Base-by-base conservation (phyloP, 2,797 vertebrate genomes). In the Enteromius viviparus region DNA sequence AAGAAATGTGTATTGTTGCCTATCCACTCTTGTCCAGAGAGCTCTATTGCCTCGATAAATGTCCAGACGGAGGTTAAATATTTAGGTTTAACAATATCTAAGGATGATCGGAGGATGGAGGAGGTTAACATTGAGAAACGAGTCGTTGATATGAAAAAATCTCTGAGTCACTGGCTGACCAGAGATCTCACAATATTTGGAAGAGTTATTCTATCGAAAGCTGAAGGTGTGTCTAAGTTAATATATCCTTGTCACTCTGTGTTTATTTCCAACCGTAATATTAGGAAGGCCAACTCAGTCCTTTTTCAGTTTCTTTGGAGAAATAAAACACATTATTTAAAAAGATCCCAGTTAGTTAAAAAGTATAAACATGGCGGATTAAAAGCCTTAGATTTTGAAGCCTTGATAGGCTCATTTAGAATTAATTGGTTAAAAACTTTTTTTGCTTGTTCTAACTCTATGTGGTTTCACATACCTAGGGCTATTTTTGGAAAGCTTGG, bases 1-100 rank as follows among this genome's bases (percentile, higher is more conserved):
- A 53, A 51, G 47, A 55, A 53, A 69, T 23, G 64, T 53, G 78
- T 68, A 17, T 10, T 80, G 32, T 80, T 42, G 10, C 47, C 3
- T 34, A 78, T 78, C 47, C 40, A 49, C 49, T 47, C 23, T 72
- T 76, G 74, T 76, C n/a, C 34, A 21, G 49, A 58, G 29, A 76
- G 65, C 34, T 37, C 34, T 11, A 76, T 81, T 68, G 68, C 23
- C 53, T 83, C 72, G 76, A 76, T 83, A 26, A 68, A 62, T n/a
- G 32, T 85, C 23, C 47, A 45, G 49, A 23, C 8, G 11, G 47
- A 40, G 7, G 65, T 80, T 2, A 80, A 80, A 80, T 79, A 79
- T 23, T 37, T 55, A 4, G 42, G 45, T 17, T 17, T 85, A 26
- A 64, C 60, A 64, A 64, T 64, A 29, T 64, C 26, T 64, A 64